phyloP scores from a whole-genome alignment of 2,113 vertebrate species.

The Pristiophorus japonicus region DNA sequence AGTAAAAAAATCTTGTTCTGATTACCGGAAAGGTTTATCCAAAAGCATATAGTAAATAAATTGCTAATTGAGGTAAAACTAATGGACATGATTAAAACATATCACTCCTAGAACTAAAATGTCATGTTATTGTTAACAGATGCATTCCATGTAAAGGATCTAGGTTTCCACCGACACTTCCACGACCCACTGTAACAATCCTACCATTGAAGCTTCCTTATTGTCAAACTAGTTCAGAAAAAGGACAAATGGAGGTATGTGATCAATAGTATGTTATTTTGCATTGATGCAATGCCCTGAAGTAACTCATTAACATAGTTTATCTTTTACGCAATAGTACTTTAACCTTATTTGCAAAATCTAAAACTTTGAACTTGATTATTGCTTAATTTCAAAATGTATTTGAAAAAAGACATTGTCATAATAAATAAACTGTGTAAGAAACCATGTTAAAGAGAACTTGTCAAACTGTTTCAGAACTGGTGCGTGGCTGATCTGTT shows the following conservation, averaged over 20 bases:
- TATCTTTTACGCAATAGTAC: not conserved
- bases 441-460: not conserved
- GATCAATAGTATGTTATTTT: not conserved
- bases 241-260: conserved; percentile 95
- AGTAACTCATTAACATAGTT: not conserved
- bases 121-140: conserved; percentile 55
- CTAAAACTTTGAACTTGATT: not conserved
- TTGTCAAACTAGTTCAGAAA: conserved; percentile 84
- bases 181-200: conserved; percentile 80
- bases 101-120: not conserved
- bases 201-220: conserved; percentile 81
- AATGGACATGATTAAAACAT: not conserved
- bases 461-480: not conserved
- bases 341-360: not conserved
- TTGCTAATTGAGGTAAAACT: not conserved
- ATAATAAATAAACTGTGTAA: not conserved
- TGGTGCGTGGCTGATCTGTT: not conserved
- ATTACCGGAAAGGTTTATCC: not conserved
- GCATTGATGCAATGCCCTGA: not conserved
- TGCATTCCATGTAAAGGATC: conserved; percentile 96
- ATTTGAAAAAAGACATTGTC: not conserved
- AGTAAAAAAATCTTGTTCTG: not conserved
- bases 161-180: conserved; percentile 84
- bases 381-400: not conserved
- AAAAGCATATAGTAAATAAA: not conserved